Evolutionary conservation across 2,888 invertebrate genomes (phyloP).

Genomic region (Papilio protenor): DNA sequence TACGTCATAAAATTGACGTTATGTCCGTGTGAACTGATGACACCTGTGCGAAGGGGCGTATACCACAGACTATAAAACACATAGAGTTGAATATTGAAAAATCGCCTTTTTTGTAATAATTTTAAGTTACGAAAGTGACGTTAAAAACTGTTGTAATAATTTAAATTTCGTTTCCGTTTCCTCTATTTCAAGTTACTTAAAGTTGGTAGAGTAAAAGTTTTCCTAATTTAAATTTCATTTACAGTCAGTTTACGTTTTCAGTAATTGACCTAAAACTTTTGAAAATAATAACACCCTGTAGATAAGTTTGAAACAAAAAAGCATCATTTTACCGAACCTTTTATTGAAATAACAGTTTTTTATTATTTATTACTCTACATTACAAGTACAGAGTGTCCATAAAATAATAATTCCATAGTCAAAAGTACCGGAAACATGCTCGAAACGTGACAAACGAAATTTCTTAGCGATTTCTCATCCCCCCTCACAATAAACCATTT

Average conservation of each 20-base stretch:
- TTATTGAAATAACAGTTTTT: too few relatives aligned
- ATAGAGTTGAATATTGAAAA: conserved; percentile 37
- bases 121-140: conserved; percentile 6
- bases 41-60: conserved; percentile 70
- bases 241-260: neutral
- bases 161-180: conserved; percentile 31
- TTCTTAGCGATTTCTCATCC: conserved; percentile 84
- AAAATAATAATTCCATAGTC: conserved; percentile 71
- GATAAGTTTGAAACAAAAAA: neutral
- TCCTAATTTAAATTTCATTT: neutral
- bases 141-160: neutral
- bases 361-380: conserved; percentile 47
- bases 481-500: conserved; percentile 78
- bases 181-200: neutral
- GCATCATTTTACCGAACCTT: neutral
- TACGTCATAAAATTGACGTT: conserved; percentile 70
- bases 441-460: conserved; percentile 81
- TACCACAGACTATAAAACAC: conserved; percentile 45
- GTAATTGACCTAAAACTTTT: neutral
- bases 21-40: conserved; percentile 76
- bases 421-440: conserved; percentile 76
- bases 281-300: neutral
- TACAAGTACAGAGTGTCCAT: conserved; percentile 46
- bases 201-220: neutral
- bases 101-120: conserved; percentile 27